A percentile compares a stretch with the other conserved stretches of the same genome.
These are phyloP conservation scores for Brachionus paranguensis DNA, from an alignment of 1,140 invertebrate species.

Conservation along the genomic window DNA sequence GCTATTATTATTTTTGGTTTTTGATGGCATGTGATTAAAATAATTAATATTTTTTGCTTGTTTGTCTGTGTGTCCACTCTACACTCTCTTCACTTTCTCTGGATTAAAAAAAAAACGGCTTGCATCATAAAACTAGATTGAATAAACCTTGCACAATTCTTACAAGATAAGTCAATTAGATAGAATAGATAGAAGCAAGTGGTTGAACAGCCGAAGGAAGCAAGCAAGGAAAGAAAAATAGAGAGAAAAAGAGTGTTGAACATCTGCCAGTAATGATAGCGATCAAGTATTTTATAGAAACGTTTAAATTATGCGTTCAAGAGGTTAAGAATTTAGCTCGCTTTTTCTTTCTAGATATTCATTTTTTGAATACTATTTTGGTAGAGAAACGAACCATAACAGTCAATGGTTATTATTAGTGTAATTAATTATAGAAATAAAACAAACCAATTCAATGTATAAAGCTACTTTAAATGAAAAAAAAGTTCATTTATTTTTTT, in stretches of 20 bases:
- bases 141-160: background rate
- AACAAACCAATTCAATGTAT: no score
- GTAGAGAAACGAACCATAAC: background rate
- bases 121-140: background rate
- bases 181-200: background rate
- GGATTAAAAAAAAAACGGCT: no score
- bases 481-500: no score
- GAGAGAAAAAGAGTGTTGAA: background rate
- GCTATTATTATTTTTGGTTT: no score
- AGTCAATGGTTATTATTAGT: background rate
- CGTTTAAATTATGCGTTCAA: background rate
- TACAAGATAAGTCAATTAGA: background rate
- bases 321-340: background rate
- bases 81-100: no score
- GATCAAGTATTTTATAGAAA: background rate
- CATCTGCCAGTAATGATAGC: background rate
- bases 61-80: no score
- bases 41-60: no score
- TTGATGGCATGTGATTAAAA: no score
- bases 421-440: background rate
- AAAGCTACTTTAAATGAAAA: no score
- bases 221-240: no score
- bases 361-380: background rate
- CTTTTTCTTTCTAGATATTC: background rate
- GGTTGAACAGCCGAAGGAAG: background rate